These are phyloP conservation scores for Glaucomys volans DNA, from an alignment of 2,113 vertebrate species.

Conservation along the genomic window DNA sequence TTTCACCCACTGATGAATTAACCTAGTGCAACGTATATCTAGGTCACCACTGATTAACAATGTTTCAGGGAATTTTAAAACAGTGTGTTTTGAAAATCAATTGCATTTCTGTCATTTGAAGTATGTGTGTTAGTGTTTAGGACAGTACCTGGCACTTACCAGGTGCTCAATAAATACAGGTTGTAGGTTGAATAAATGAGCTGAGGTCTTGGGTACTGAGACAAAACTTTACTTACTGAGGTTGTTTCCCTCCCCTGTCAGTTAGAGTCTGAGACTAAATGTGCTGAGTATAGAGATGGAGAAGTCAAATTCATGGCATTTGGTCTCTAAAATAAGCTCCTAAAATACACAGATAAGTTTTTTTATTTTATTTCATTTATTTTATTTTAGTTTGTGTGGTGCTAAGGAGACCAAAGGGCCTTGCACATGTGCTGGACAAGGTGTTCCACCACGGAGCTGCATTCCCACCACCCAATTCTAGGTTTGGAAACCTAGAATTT, in stretches of 20 bases:
- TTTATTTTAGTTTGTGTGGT: not conserved
- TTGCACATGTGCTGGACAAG: not conserved
- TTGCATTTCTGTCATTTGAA: not conserved
- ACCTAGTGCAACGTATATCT: not conserved
- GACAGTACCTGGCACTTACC: not conserved
- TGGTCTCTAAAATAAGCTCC: not conserved
- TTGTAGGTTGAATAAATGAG: not conserved
- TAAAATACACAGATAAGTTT: not conserved
- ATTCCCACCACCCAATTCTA: no score
- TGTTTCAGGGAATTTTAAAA: not conserved
- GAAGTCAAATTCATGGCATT: not conserved
- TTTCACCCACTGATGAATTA: not conserved
- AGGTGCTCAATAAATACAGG: not conserved
- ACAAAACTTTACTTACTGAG: not conserved
- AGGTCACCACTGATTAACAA: not conserved
- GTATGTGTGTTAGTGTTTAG: not conserved
- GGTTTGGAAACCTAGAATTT: not conserved
- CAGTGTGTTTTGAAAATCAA: not conserved
- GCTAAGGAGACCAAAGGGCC: not conserved
- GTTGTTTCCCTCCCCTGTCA: not conserved
- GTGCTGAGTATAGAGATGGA: not conserved
- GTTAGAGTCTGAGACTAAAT: not conserved
- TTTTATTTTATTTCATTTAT: not conserved
- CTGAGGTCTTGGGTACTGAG: not conserved
- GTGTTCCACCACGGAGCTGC: not conserved